A percentile compares a stretch with the other conserved stretches of the same genome.
Conservation (phyloP, 23 tunicate genomes). For the Halocynthia roretzi region DNA sequence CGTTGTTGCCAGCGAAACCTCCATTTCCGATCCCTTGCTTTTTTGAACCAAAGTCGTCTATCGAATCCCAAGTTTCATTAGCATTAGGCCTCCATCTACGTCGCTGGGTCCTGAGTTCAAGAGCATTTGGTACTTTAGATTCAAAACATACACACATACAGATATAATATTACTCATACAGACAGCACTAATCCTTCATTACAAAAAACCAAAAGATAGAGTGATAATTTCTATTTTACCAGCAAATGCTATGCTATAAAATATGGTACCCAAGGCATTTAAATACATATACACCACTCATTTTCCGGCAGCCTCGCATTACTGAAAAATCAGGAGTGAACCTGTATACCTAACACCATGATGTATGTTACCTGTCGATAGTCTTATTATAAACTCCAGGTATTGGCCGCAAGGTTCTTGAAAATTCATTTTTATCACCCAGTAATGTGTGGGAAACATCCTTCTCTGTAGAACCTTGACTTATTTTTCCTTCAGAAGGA, state of each 20-base stretch:
- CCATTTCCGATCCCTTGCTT: neutral
- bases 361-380: conserved; percentile 11
- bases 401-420: conserved; percentile 5
- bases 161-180: too few species aligned
- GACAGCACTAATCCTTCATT: too few species aligned
- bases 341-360: too few species aligned
- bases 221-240: too few species aligned
- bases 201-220: too few species aligned
- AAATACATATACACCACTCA: too few species aligned
- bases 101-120: conserved; percentile 21
- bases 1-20: neutral
- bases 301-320: too few species aligned
- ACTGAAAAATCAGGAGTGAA: too few species aligned
- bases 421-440: neutral
- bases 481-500: conserved; percentile 7
- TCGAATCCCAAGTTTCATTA: conserved; percentile 13
- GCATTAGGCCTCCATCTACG: conserved; percentile 56
- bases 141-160: too few species aligned
- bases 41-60: conserved; percentile 6
- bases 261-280: too few species aligned
- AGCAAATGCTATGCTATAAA: too few species aligned
- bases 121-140: neutral
- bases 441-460: too few species aligned
- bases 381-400: conserved; percentile 20
- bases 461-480: neutral